Evolutionary conservation across 2,797 vertebrate species (phyloP), one percentile per base, ranked within the genome.

Genomic region (Sciurus vulgaris): DNA sequence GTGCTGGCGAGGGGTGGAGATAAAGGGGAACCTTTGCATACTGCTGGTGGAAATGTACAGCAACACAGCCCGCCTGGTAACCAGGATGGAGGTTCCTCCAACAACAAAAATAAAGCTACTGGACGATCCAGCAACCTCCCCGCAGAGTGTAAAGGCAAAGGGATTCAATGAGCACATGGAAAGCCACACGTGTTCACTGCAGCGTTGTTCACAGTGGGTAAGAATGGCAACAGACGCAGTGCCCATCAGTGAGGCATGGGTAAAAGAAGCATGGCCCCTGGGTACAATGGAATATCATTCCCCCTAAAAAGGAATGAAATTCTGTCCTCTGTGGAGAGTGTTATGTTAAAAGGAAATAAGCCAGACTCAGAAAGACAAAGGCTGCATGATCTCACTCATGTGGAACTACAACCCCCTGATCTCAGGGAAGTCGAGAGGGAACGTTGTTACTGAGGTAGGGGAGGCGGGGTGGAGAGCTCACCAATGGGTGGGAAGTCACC

Each of bases 321-420:
- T 44, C 28, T 2, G 73, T 5, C 14, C 10, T 30, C 8, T 5
- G 41, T 28, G 13, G 24, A 7, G 41, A 30, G 6, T 26, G 26
- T 9, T 30, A 30, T 17, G 41, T 51, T 3, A 28, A 74, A 74
- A 30, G 6, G 28, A 47, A 26, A 47, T 30, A 47, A 30, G 9
- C 41, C 72, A 30, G 41, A 12, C 47, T 13, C 72, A 47, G 26
- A 73, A 73, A 28, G 72, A 44, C 13, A 47, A 28, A 22, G 3
- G 10, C 72, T 7, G 7, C 1, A 26, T 1, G 12, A 44, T 14
- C 38, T 44, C 41, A 3, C 72, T 9, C 13, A 5, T 11, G 3
- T 26, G 38, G 24, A 73, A 44, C 38, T 24, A 13, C 38, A 73
- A 8, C 44, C 26, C 12, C 38, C 4, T 73, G 38, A 44, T 12